Percentiles rank a stretch among this genome's conserved stretches.
phyloP scores from a whole-genome alignment of 1,140 invertebrate species.

The Camponotus floridanus region DNA sequence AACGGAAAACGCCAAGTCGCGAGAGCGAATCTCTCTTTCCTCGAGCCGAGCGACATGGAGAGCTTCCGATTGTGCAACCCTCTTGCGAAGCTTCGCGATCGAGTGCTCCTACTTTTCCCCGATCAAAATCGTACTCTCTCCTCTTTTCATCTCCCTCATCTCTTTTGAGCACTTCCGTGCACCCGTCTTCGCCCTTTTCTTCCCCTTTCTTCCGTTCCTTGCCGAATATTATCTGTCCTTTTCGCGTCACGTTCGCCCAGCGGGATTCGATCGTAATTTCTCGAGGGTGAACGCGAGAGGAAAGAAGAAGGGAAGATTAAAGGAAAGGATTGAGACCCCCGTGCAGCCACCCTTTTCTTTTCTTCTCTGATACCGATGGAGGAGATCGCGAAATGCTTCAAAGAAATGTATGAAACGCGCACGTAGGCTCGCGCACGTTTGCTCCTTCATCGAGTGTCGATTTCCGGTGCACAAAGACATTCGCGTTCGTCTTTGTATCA shows the following conservation, averaged over 20 bases:
- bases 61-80: slow-evolving; percentile 76
- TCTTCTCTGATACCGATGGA: no score
- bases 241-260: slow-evolving; percentile 39
- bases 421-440: slow-evolving; percentile 30
- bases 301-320: slow-evolving; percentile 23
- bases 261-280: slow-evolving; percentile 44
- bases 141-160: slow-evolving; percentile 43
- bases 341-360: not conserved
- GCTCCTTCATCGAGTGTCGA: slow-evolving; percentile 45
- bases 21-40: slow-evolving; percentile 4
- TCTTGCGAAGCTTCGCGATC: slow-evolving; percentile 74
- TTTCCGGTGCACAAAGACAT: slow-evolving; percentile 49
- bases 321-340: slow-evolving; percentile 52
- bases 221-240: slow-evolving; percentile 37
- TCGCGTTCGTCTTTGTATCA: slow-evolving; percentile 43
- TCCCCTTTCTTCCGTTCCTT: slow-evolving; percentile 51
- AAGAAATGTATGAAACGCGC: slow-evolving; percentile 46
- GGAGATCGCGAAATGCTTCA: slow-evolving; percentile 17
- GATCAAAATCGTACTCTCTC: slow-evolving; percentile 74
- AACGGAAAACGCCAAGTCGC: slow-evolving; percentile 44
- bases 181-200: slow-evolving; percentile 60
- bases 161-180: slow-evolving; percentile 39
- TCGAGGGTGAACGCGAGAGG: not conserved
- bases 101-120: slow-evolving; percentile 76
- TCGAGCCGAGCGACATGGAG: slow-evolving; percentile 69